phyloP scores from a whole-genome alignment of 1,140 invertebrate genomes.

The Chelonus insularis region DNA sequence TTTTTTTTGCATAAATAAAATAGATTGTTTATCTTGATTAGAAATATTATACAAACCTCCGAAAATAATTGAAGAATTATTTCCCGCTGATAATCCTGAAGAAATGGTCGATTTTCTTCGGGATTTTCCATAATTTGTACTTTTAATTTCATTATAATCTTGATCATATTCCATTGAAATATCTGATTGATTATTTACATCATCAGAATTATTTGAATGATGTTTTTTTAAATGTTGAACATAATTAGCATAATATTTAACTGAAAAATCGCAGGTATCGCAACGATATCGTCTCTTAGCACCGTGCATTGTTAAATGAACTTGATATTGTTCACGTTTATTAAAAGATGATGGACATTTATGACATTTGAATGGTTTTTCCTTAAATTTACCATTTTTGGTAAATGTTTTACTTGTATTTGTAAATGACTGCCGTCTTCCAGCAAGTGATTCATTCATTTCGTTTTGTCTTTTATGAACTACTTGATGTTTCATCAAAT shows the following conservation, averaged over 20 bases:
- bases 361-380: conserved; percentile 80
- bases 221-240: conserved; percentile 80
- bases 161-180: conserved; percentile 43
- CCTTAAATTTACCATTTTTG: conserved; percentile 74
- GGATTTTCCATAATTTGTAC: conserved; percentile 54
- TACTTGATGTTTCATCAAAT: conserved; percentile 74
- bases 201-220: conserved; percentile 69
- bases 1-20: conserved; percentile 57
- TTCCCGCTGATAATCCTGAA: neutral
- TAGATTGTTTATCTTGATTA: conserved; percentile 55
- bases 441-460: conserved; percentile 22
- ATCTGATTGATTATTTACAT: conserved; percentile 59
- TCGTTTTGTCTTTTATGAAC: conserved; percentile 61
- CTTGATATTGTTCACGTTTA: conserved; percentile 81
- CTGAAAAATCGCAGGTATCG: conserved; percentile 85
- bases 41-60: conserved; percentile 27
- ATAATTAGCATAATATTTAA: conserved; percentile 83
- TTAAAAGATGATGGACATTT: conserved; percentile 89
- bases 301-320: conserved; percentile 82
- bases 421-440: conserved; percentile 52
- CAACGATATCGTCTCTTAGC: conserved; percentile 83
- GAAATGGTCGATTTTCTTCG: conserved; percentile 31
- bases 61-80: conserved; percentile 5
- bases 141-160: conserved; percentile 46
- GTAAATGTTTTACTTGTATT: conserved; percentile 69